phyloP scores from a whole-genome alignment of 2,888 invertebrate species.

The Drosophila formosana region DNA sequence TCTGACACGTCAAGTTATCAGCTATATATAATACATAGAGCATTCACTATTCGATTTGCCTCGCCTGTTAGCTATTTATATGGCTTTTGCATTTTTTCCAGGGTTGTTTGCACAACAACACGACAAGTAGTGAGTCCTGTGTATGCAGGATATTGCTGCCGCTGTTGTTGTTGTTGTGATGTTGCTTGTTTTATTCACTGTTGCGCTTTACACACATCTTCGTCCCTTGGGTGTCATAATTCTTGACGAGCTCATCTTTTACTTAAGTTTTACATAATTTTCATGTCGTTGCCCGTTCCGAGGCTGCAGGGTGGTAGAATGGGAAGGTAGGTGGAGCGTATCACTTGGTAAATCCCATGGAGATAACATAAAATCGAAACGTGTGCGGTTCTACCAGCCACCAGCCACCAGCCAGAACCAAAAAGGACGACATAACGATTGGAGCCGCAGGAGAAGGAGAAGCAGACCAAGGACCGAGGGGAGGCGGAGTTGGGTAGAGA shows the following conservation, averaged over 20 bases:
- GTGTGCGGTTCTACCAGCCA: conserved; percentile 45
- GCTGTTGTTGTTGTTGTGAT: conserved; percentile 35
- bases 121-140: conserved; percentile 19
- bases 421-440: conserved; percentile 16
- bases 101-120: conserved; percentile 44
- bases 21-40: conserved; percentile 9
- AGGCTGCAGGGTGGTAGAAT: not conserved
- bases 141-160: conserved; percentile 37
- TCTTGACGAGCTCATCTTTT: conserved; percentile 86
- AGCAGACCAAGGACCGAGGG: conserved; percentile 1
- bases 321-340: conserved; percentile 27
- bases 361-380: conserved; percentile 77
- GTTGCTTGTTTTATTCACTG: conserved; percentile 60
- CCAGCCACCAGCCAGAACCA: conserved; percentile 11
- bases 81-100: conserved; percentile 34
- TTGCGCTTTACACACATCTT: conserved; percentile 67
- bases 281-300: conserved; percentile 75
- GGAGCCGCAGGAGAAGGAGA: not conserved
- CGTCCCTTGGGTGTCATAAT: conserved; percentile 85
- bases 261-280: conserved; percentile 85
- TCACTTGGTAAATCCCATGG: conserved; percentile 72
- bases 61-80: conserved; percentile 22
- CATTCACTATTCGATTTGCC: conserved; percentile 16
- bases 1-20: not conserved
- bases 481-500: conserved; percentile 3